These are phyloP conservation scores for Chloromyia formosa DNA, from an alignment of 2,888 invertebrate genomes.

Conservation along the genomic window DNA sequence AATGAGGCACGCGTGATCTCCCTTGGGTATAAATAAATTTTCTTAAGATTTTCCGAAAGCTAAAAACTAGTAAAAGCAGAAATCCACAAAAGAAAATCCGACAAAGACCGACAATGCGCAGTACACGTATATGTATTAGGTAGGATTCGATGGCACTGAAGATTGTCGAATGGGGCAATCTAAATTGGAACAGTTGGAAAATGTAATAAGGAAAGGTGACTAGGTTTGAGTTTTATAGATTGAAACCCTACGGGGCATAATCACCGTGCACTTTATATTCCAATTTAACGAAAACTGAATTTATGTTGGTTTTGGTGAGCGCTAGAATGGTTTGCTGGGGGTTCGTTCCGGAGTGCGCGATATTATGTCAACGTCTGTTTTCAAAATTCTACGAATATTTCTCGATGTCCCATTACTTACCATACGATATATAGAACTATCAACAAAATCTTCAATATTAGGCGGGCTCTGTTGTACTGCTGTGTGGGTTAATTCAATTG, in stretches of 20 bases:
- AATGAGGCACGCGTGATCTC: conserved; percentile 65
- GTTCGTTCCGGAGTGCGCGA: no score
- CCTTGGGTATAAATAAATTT: conserved; percentile 57
- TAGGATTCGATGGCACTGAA: no score
- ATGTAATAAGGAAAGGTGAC: conserved; percentile 6
- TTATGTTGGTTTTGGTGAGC: conserved; percentile 18
- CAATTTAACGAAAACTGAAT: conserved; percentile 4
- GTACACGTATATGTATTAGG: conserved; percentile 21
- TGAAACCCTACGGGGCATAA: conserved; percentile 18
- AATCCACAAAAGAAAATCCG: conserved; percentile 4
- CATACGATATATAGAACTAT: no score
- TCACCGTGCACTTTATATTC: conserved; percentile 27
- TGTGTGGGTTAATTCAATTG: no score
- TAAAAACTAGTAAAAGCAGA: background rate
- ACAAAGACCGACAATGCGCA: background rate
- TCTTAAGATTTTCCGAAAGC: conserved; percentile 26
- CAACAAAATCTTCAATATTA: no score
- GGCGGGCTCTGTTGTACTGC: no score
- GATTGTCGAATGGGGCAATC: conserved; percentile 28
- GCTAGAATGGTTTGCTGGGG: background rate
- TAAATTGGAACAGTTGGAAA: conserved; percentile 49
- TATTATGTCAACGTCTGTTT: no score
- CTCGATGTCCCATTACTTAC: no score
- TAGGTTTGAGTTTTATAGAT: conserved; percentile 11
- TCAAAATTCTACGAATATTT: no score